Percentiles rank a stretch among this genome's conserved stretches.
Conservation (phyloP, 2,797 vertebrate species). For the Pachyuromys duprasi region DNA sequence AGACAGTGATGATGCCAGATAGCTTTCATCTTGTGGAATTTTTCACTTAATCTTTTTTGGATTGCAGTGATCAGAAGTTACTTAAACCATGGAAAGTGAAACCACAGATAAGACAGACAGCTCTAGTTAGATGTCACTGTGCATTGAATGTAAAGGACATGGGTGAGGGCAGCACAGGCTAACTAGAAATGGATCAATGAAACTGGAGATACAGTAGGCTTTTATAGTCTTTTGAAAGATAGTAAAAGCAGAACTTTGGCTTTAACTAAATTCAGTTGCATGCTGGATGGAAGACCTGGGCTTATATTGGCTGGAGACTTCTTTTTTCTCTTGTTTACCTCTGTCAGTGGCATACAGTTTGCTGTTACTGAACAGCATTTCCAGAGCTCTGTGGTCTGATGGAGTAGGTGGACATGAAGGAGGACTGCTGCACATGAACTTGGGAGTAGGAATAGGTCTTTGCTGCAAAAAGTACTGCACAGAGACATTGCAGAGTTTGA, state of each 20-base stretch:
- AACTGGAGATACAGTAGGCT: not conserved
- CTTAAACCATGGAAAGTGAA: not conserved
- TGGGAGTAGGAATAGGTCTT: not conserved
- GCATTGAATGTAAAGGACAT: not conserved
- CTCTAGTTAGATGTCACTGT: conserved; percentile 15
- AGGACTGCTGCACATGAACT: conserved; percentile 41
- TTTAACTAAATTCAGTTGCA: not conserved
- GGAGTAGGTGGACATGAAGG: not conserved
- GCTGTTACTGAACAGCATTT: conserved; percentile 32
- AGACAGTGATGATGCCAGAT: not conserved
- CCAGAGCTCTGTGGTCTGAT: conserved; percentile 35
- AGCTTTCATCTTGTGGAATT: not conserved
- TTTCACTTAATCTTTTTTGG: not conserved
- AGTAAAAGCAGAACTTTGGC: not conserved
- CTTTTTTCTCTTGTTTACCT: conserved; percentile 50
- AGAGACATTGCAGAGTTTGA: conserved; percentile 6
- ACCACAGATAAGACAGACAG: not conserved
- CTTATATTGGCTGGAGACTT: not conserved
- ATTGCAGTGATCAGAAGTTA: not conserved
- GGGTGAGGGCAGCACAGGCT: not conserved
- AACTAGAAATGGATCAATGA: not conserved
- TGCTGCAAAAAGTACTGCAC: not conserved
- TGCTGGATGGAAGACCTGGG: not conserved
- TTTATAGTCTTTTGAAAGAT: conserved; percentile 21
- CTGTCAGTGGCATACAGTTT: not conserved